phyloP scores from a whole-genome alignment of 2,888 invertebrate genomes.

The Zygaena filipendulae region DNA sequence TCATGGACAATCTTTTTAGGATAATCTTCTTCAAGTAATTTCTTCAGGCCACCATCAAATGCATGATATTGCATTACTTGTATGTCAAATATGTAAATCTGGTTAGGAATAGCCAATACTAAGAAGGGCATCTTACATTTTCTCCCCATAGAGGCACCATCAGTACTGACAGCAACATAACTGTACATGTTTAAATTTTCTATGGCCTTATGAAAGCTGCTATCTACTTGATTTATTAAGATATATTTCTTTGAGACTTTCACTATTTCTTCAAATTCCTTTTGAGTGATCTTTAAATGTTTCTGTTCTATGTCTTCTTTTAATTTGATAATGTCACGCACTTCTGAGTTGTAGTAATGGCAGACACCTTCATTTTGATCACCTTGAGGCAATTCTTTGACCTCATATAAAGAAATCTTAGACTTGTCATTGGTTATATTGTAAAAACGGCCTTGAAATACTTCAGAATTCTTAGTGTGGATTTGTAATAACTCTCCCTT shows the following conservation, averaged over 20 bases:
- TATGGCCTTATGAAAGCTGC: conserved; percentile 45
- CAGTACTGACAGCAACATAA: conserved; percentile 47
- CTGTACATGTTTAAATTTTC: conserved; percentile 39
- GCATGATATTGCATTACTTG: conserved; percentile 59
- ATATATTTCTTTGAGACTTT: conserved; percentile 49
- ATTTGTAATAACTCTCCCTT: conserved; percentile 61
- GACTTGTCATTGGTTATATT: conserved; percentile 52
- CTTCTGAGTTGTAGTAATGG: conserved; percentile 52
- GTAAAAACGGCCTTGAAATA: conserved; percentile 54
- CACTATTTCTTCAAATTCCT: conserved; percentile 50
- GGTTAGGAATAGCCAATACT: conserved; percentile 46
- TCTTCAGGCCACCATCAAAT: conserved; percentile 58
- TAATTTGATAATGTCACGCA: conserved; percentile 48
- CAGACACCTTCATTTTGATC: conserved; percentile 38
- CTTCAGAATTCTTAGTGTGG: conserved; percentile 49
- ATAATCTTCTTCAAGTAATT: conserved; percentile 45
- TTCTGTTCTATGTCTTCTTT: conserved; percentile 35
- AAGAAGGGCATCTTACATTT: conserved; percentile 61
- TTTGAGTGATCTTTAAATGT: conserved; percentile 45
- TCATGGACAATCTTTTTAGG: conserved; percentile 71
- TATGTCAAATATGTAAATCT: conserved; percentile 60
- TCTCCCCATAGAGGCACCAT: conserved; percentile 58
- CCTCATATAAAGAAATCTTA: conserved; percentile 51
- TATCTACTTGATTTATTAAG: conserved; percentile 58
- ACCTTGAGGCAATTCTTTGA: conserved; percentile 42